These are phyloP conservation scores for Aphis craccivora DNA, from an alignment of 1,140 invertebrate species.

Conservation along the genomic window DNA sequence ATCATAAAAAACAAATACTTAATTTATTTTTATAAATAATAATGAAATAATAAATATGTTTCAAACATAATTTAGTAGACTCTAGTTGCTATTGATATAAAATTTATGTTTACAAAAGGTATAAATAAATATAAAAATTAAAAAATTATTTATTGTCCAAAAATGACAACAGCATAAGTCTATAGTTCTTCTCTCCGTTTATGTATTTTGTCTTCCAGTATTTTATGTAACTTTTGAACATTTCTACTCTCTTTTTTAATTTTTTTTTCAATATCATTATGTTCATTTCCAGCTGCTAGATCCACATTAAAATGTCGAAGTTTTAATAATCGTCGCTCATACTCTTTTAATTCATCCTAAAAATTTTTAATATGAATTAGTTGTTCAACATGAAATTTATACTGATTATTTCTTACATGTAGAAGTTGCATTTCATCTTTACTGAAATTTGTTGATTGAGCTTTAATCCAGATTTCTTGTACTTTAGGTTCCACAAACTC, in stretches of 20 bases:
- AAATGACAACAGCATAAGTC: background rate
- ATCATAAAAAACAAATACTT: background rate
- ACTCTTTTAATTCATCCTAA: constrained; percentile 83
- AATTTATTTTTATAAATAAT: constrained; percentile 43
- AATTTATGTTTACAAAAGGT: background rate
- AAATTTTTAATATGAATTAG: constrained; percentile 58
- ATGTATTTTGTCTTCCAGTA: constrained; percentile 78
- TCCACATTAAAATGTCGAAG: constrained; percentile 82
- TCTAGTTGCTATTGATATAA: constrained; percentile 21
- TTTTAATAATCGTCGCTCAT: constrained; percentile 85
- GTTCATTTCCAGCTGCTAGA: constrained; percentile 70
- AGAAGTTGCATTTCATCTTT: constrained; percentile 82
- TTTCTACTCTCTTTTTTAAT: constrained; percentile 84
- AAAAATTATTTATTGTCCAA: background rate
- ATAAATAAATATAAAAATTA: background rate
- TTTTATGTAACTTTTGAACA: constrained; percentile 85
- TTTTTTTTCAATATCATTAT: constrained; percentile 71
- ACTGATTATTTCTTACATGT: constrained; percentile 68
- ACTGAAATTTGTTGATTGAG: constrained; percentile 80
- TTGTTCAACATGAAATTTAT: background rate
- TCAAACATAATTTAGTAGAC: background rate
- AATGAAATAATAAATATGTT: background rate
- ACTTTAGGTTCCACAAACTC: constrained; percentile 92
- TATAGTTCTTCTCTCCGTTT: constrained; percentile 48
- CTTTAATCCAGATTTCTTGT: constrained; percentile 84